These are phyloP conservation scores for Eledona agricola DNA, from an alignment of 2,888 invertebrate genomes.

Conservation along the genomic window DNA sequence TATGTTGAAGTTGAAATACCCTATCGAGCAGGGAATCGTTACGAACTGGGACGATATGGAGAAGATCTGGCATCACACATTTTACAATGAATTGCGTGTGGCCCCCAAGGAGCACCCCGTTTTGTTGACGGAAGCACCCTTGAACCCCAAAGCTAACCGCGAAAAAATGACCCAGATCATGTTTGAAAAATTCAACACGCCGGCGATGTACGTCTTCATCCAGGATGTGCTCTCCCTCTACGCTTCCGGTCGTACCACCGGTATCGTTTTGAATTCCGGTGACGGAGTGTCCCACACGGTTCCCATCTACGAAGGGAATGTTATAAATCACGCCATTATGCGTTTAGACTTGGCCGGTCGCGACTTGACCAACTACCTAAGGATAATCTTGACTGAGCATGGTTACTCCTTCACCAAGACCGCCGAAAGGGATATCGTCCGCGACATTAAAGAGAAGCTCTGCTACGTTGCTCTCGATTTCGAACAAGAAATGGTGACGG, in stretches of 20 bases:
- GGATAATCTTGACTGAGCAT: slow-evolving; percentile 92
- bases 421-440: slow-evolving; percentile 92
- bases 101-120: slow-evolving; percentile 94
- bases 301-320: slow-evolving; percentile 95
- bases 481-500: slow-evolving; percentile 95
- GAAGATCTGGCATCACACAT: slow-evolving; percentile 99
- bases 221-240: slow-evolving; percentile 93
- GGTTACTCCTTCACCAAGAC: slow-evolving; percentile 93
- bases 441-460: slow-evolving; percentile 93
- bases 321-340: slow-evolving; percentile 90
- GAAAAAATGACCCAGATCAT: slow-evolving; percentile 94
- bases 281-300: slow-evolving; percentile 97
- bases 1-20: slow-evolving; percentile 94
- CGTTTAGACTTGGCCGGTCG: slow-evolving; percentile 93
- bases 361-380: slow-evolving; percentile 91
- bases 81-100: slow-evolving; percentile 97
- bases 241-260: slow-evolving; percentile 95
- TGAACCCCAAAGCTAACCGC: slow-evolving; percentile 88
- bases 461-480: slow-evolving; percentile 92
- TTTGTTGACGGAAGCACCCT: slow-evolving; percentile 85
- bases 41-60: slow-evolving; percentile 99
- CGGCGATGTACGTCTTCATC: slow-evolving; percentile 95
- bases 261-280: slow-evolving; percentile 94
- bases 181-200: slow-evolving; percentile 93
- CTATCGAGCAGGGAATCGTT: slow-evolving; percentile 96